Percentiles rank a stretch among this genome's conserved stretches.
phyloP scores from a whole-genome alignment of 1,140 invertebrate species.

The Rhopalosiphum padi region DNA sequence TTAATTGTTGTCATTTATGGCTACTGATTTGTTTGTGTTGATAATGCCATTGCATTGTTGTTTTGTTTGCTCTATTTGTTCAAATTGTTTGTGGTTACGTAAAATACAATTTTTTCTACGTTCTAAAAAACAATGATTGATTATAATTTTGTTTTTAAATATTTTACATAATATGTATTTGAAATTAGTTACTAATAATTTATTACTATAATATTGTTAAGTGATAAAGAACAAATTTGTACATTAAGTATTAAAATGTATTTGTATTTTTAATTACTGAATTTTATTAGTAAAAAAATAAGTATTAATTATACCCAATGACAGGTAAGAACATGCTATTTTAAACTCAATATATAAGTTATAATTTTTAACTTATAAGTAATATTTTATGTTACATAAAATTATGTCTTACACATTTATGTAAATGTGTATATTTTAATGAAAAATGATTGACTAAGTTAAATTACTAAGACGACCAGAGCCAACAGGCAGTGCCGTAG shows the following conservation, averaged over 20 bases:
- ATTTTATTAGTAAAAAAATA: neutral
- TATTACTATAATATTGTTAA: neutral
- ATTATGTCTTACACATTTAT: no score
- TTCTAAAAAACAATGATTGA: neutral
- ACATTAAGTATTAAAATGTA: neutral
- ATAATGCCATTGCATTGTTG: conserved; percentile 33
- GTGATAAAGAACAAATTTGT: neutral
- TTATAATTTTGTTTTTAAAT: neutral
- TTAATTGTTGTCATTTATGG: conserved; percentile 28
- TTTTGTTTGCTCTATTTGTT: conserved; percentile 24
- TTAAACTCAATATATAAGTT: neutral
- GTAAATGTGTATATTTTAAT: no score
- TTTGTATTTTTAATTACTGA: neutral
- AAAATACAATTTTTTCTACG: conserved; percentile 52
- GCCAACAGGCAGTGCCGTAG: no score
- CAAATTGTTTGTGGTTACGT: conserved; percentile 44
- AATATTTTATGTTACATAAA: no score
- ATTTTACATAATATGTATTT: neutral
- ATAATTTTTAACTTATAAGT: neutral
- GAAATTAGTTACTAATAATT: neutral
- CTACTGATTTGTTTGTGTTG: neutral
- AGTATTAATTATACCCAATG: neutral
- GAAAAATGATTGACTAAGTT: no score
- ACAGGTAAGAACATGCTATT: neutral
- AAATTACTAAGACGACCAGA: no score